phyloP scores from a whole-genome alignment of 2,797 vertebrate species.

The Threskiornis aethiopicus region DNA sequence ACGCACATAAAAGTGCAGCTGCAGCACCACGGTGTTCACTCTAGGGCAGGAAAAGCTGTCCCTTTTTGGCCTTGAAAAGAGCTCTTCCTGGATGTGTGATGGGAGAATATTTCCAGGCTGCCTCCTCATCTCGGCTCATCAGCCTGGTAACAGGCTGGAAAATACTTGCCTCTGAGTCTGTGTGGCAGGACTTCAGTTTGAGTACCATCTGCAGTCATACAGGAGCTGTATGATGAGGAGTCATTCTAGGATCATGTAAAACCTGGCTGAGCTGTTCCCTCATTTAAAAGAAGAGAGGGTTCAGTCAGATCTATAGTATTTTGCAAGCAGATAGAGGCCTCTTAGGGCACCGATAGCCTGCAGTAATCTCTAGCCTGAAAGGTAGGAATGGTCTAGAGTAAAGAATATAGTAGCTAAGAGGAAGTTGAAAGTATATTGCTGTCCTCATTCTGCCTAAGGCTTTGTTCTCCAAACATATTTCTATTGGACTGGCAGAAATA shows the following conservation, averaged over 20 bases:
- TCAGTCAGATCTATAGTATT: background rate
- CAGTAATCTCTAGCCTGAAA: background rate
- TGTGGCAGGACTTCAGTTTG: background rate
- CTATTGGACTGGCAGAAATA: background rate
- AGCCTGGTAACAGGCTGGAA: background rate
- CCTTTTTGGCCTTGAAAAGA: background rate
- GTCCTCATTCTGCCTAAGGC: background rate
- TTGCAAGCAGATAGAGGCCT: background rate
- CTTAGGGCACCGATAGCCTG: background rate
- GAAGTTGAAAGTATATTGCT: background rate
- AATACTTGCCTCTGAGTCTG: background rate
- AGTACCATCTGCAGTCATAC: background rate
- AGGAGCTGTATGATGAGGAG: background rate
- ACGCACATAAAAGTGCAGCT: background rate
- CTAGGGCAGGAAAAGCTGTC: background rate
- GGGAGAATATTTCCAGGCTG: background rate
- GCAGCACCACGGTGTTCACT: background rate
- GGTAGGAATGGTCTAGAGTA: background rate
- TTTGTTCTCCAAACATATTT: background rate
- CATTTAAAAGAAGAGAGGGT: background rate
- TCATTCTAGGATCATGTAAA: background rate
- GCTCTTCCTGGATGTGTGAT: background rate
- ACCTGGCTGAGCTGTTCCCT: fast-evolving
- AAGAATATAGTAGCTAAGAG: background rate
- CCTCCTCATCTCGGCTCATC: background rate